Percentiles rank a stretch among this genome's conserved stretches.
Conservation (phyloP, 2,113 vertebrate species). For the Numenius arquata region DNA sequence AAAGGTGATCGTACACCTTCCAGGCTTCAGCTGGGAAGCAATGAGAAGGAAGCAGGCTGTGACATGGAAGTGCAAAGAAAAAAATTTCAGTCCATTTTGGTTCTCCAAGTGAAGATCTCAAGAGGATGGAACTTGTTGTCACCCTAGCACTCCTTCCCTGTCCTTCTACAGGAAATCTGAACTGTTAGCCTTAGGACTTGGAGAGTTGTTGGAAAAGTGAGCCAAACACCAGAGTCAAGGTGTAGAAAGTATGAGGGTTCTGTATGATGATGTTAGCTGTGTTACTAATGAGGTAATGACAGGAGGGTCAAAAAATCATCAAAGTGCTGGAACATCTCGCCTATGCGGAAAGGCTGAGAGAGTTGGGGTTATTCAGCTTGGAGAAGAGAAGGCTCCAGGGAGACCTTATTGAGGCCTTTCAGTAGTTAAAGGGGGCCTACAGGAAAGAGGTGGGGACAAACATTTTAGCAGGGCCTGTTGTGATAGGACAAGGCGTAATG, state of each 20-base stretch:
- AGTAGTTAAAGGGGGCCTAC: not conserved
- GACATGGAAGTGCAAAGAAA: not conserved
- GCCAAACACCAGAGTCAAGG: not conserved
- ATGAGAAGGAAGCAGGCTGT: not conserved
- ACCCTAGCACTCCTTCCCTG: fast-evolving
- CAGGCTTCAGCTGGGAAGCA: not conserved
- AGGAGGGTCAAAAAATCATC: not conserved
- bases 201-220: not conserved
- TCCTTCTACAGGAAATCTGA: not conserved
- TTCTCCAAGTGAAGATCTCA: not conserved
- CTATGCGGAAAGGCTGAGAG: not conserved
- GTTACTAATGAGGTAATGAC: not conserved
- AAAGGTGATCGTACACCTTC: not conserved
- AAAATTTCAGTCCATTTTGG: not conserved
- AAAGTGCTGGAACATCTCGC: not conserved
- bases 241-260: not conserved
- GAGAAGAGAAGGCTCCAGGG: not conserved
- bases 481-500: not conserved
- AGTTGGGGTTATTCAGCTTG: not conserved
- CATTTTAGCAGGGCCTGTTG: not conserved
- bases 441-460: not conserved
- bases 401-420: not conserved
- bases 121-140: not conserved
- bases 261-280: not conserved
- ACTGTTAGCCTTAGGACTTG: not conserved